These are phyloP conservation scores for Phrynocephalus forsythii DNA, from an alignment of 2,797 vertebrate genomes.

Conservation along the genomic window DNA sequence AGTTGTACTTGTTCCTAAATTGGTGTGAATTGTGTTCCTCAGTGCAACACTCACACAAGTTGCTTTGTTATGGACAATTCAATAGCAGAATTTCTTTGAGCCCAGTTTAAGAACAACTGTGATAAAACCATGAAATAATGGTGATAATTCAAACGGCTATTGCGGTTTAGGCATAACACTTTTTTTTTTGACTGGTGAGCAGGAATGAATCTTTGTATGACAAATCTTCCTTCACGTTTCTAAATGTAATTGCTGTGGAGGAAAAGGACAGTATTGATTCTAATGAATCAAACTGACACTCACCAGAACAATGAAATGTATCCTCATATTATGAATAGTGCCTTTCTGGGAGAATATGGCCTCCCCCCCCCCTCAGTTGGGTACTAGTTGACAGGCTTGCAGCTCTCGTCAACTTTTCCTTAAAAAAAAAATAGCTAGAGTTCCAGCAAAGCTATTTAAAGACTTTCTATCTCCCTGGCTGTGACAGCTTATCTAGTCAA, in stretches of 20 bases:
- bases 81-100: not conserved
- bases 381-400: slow-evolving; percentile 6
- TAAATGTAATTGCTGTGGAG: slow-evolving; percentile 32
- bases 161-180: not conserved
- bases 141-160: slow-evolving; percentile 23
- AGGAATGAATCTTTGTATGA: slow-evolving; percentile 26
- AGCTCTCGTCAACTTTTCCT: slow-evolving; percentile 13
- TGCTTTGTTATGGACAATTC: not conserved
- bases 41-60: not conserved
- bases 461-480: not conserved
- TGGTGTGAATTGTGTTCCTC: not conserved
- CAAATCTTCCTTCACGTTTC: slow-evolving; percentile 20
- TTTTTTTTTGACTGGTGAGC: slow-evolving; percentile 13
- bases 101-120: not conserved
- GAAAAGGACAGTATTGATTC: slow-evolving; percentile 23
- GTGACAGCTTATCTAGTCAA: not conserved
- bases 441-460: not conserved
- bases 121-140: slow-evolving; percentile 1
- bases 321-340: slow-evolving; percentile 18
- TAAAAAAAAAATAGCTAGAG: slow-evolving; percentile 31
- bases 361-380: not conserved
- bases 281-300: slow-evolving; percentile 49
- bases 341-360: slow-evolving; percentile 4
- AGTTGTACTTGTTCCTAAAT: not conserved
- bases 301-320: slow-evolving; percentile 26